Conservation (phyloP, 2,888 invertebrate genomes). For the Clistopyga incitator region DNA sequence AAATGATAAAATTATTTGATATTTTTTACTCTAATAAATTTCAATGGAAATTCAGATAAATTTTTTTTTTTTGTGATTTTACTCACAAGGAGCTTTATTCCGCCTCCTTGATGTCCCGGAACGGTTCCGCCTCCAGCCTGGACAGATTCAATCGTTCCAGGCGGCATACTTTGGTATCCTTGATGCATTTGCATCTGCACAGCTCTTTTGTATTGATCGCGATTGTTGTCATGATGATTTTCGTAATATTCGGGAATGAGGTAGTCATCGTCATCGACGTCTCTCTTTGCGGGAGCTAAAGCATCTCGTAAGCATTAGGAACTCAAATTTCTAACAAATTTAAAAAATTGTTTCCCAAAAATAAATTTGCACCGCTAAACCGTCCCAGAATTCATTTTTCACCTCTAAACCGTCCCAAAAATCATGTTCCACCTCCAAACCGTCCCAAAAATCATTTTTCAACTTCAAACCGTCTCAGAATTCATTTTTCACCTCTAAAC, state of each 20-base stretch:
- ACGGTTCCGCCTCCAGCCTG: conserved; percentile 81
- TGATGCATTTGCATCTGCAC: conserved; percentile 82
- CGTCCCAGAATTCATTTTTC: no score
- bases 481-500: no score
- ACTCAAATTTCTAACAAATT: conserved; percentile 75
- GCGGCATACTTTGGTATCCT: conserved; percentile 82
- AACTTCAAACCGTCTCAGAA: no score
- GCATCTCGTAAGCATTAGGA: conserved; percentile 69
- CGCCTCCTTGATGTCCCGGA: conserved; percentile 80
- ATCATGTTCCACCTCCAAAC: no score
- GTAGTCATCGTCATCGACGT: conserved; percentile 66
- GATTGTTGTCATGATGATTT: conserved; percentile 51
- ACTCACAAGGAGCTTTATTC: conserved; percentile 81
- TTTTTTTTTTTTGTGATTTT: background rate
- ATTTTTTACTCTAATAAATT: background rate
- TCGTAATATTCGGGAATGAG: conserved; percentile 36
- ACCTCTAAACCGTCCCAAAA: no score
- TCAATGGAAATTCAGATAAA: background rate
- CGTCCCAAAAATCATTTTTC: no score
- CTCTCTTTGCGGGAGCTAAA: conserved; percentile 68
- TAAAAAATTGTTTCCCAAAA: no score
- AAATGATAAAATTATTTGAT: background rate
- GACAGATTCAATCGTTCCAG: conserved; percentile 79
- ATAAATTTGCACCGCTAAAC: no score
- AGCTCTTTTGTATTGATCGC: conserved; percentile 72